A percentile compares a stretch with the other conserved stretches of the same genome.
Evolutionary conservation across 2,888 invertebrate genomes (phyloP).

Genomic region (Drosophila melanocephala): DNA sequence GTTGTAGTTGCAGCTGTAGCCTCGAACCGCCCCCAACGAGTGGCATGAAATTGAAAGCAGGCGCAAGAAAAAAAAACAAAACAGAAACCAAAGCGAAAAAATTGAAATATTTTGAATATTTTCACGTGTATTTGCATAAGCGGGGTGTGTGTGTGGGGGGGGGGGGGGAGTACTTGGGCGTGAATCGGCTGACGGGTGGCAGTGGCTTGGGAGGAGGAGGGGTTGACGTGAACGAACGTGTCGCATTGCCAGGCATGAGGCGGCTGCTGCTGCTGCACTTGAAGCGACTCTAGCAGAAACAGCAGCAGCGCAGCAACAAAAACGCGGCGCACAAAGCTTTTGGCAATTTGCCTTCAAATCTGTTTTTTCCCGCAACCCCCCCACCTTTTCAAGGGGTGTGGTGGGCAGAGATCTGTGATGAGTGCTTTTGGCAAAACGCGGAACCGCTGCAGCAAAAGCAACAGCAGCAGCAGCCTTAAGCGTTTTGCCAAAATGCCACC

Average conservation of each 20-base stretch:
- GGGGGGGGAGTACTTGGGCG: neutral
- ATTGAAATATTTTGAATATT: conserved; percentile 77
- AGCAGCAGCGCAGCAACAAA: conserved; percentile 34
- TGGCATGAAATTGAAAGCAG: conserved; percentile 75
- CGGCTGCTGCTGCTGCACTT: conserved; percentile 52
- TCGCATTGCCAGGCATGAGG: conserved; percentile 62
- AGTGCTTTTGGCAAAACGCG: conserved; percentile 35
- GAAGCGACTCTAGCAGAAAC: conserved; percentile 53
- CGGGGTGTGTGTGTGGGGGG: conserved; percentile 16
- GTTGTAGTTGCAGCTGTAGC: conserved; percentile 41
- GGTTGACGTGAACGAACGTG: conserved; percentile 27
- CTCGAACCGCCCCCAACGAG: conserved; percentile 38
- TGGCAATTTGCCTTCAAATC: conserved; percentile 76
- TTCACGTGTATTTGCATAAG: conserved; percentile 79
- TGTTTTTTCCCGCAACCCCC: conserved; percentile 6
- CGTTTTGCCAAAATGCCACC: conserved; percentile 19
- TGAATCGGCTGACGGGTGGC: neutral
- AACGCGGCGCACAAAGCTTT: conserved; percentile 66
- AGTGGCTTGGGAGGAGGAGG: neutral
- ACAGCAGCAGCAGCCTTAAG: conserved; percentile 19
- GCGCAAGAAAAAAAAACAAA: conserved; percentile 16
- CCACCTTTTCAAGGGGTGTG: conserved; percentile 7
- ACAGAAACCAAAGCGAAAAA: conserved; percentile 23
- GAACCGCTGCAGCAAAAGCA: conserved; percentile 6
- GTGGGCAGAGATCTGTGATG: conserved; percentile 16